These are phyloP conservation scores for Arvicola amphibius DNA, from an alignment of 2,797 vertebrate genomes.

Conservation along the genomic window DNA sequence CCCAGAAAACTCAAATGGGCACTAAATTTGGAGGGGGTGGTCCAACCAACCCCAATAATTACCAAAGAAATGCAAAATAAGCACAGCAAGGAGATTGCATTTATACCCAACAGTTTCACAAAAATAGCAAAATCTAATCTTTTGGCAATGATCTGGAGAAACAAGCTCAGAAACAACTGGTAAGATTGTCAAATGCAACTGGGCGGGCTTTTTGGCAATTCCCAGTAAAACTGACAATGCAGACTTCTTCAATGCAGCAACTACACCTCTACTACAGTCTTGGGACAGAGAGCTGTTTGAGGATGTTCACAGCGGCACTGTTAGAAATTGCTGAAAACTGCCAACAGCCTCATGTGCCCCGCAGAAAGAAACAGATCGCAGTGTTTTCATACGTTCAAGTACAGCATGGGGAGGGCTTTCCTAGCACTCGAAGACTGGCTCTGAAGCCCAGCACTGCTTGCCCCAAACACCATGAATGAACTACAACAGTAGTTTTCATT, in stretches of 20 bases:
- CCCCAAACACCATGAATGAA: constrained; percentile 4
- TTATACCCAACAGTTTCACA: constrained; percentile 50
- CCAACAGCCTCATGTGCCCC: constrained; percentile 15
- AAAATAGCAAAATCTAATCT: constrained; percentile 63
- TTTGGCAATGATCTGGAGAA: constrained; percentile 62
- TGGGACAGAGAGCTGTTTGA: constrained; percentile 13
- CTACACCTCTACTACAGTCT: constrained; percentile 47
- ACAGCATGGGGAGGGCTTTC: neutral
- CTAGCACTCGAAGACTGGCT: neutral
- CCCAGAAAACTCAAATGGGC: constrained; percentile 52
- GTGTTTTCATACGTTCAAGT: constrained; percentile 46
- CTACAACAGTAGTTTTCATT: constrained; percentile 53
- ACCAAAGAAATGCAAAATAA: constrained; percentile 72
- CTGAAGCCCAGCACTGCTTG: neutral
- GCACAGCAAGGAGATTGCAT: constrained; percentile 58
- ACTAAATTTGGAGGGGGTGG: neutral
- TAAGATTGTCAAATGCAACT: constrained; percentile 47
- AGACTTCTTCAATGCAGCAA: constrained; percentile 53
- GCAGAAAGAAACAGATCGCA: constrained; percentile 11
- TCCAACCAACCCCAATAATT: constrained; percentile 43
- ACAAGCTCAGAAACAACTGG: constrained; percentile 46
- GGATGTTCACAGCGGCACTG: neutral
- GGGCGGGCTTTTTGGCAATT: constrained; percentile 47
- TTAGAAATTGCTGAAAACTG: constrained; percentile 52
- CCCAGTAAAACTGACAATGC: constrained; percentile 47